Conservation (phyloP, 2,888 invertebrate genomes). For the Campoletis raptor region DNA sequence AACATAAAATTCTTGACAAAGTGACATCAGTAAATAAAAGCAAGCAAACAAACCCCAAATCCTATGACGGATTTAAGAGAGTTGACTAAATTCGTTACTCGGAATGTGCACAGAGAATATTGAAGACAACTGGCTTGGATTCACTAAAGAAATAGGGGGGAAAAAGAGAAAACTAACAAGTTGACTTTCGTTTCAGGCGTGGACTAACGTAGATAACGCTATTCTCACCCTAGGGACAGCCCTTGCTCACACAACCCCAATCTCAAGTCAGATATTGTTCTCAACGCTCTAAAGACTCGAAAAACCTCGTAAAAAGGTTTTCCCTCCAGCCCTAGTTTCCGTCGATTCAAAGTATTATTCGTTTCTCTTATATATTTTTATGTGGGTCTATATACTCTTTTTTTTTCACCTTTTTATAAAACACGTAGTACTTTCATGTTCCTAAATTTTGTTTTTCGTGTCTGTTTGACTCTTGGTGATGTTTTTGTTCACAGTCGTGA, state of each 20-base stretch:
- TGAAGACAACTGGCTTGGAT: slow-evolving; percentile 44
- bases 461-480: not conserved
- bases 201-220: slow-evolving; percentile 81
- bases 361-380: not conserved
- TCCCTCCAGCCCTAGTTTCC: slow-evolving; percentile 65
- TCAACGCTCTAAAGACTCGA: slow-evolving; percentile 81
- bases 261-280: slow-evolving; percentile 83
- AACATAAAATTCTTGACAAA: not conserved
- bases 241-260: slow-evolving; percentile 77
- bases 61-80: no score
- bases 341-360: slow-evolving; percentile 78
- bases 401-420: not conserved
- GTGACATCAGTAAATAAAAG: not conserved
- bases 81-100: slow-evolving; percentile 26
- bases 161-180: slow-evolving; percentile 8
- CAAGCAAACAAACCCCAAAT: not conserved
- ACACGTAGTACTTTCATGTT: no score
- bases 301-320: slow-evolving; percentile 80
- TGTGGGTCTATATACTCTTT: not conserved
- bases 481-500: not conserved
- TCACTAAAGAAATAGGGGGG: slow-evolving; percentile 33
- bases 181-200: slow-evolving; percentile 76
- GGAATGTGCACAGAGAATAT: slow-evolving; percentile 5
- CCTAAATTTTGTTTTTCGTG: not conserved
- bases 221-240: slow-evolving; percentile 79